A percentile compares a stretch with the other conserved stretches of the same genome.
phyloP scores from a whole-genome alignment of 2,113 vertebrate genomes.

The Limanda limanda region DNA sequence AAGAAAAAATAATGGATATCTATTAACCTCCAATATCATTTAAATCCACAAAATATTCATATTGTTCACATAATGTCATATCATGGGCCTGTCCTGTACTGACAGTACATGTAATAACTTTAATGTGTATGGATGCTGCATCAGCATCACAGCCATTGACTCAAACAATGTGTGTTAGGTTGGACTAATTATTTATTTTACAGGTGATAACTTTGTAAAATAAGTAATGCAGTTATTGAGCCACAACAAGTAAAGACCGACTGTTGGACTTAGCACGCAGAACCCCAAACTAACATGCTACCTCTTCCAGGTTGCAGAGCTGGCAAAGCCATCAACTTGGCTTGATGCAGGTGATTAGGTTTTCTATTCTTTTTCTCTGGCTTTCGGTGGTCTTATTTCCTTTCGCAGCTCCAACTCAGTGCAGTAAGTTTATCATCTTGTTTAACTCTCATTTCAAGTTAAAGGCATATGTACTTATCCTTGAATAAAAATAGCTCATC shows the following conservation, averaged over 20 bases:
- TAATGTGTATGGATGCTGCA: conserved; percentile 31
- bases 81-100: background rate
- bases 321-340: conserved; percentile 89
- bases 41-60: conserved; percentile 18
- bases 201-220: no score
- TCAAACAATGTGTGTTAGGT: conserved; percentile 41
- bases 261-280: no score
- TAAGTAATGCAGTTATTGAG: no score
- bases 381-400: conserved; percentile 93
- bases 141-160: conserved; percentile 36
- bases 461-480: background rate
- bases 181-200: conserved; percentile 57
- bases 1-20: conserved; percentile 16
- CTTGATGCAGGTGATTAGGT: conserved; percentile 91
- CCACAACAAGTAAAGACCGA: no score
- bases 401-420: conserved; percentile 96
- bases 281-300: background rate
- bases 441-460: background rate
- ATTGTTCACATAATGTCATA: conserved; percentile 10
- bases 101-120: conserved; percentile 30
- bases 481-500: background rate
- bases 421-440: conserved; percentile 85
- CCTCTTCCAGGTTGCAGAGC: conserved; percentile 82
- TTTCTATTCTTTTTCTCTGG: conserved; percentile 94
- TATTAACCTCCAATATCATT: conserved; percentile 31